Conservation (phyloP, 2,797 vertebrate genomes). For the Microctenopoma lineatum region DNA sequence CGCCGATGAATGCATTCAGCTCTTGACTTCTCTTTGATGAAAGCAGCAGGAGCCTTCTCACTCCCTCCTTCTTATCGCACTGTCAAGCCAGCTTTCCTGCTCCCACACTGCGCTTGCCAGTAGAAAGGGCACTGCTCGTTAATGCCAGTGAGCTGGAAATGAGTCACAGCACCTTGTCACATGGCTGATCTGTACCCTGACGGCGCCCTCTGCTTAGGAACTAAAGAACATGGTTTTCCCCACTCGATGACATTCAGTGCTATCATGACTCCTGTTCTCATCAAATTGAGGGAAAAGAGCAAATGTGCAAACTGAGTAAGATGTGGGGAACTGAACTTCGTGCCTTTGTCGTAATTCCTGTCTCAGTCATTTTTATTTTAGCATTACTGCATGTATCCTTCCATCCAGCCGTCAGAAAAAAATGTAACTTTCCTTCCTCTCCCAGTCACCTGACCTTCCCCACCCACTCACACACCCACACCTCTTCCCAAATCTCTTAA, state of each 20-base stretch:
- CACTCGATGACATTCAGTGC: conserved; percentile 69
- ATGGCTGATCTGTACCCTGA: conserved; percentile 60
- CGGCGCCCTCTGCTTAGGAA: conserved; percentile 56
- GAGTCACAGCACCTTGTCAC: conserved; percentile 77
- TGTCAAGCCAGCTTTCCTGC: conserved; percentile 69
- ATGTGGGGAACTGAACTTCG: conserved; percentile 25
- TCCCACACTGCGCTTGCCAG: conserved; percentile 69
- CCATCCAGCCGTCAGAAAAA: background rate
- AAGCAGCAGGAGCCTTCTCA: conserved; percentile 68
- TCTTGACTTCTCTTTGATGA: conserved; percentile 74
- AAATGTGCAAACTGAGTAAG: conserved; percentile 40
- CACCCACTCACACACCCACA: background rate
- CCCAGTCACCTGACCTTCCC: background rate
- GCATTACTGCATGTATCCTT: background rate
- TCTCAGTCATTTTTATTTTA: background rate
- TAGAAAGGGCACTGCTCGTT: conserved; percentile 79
- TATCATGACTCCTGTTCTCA: conserved; percentile 64
- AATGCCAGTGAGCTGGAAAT: conserved; percentile 79
- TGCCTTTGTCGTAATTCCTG: background rate
- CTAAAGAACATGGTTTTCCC: conserved; percentile 64
- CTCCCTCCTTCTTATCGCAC: conserved; percentile 69
- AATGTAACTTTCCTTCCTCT: background rate
- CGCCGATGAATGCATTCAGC: conserved; percentile 53
- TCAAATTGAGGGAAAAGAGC: conserved; percentile 59
- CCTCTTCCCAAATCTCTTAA: background rate